Percentiles rank a stretch among this genome's conserved stretches.
Evolutionary conservation across 2,888 invertebrate species (phyloP).

Genomic region (Spisula subtruncata): DNA sequence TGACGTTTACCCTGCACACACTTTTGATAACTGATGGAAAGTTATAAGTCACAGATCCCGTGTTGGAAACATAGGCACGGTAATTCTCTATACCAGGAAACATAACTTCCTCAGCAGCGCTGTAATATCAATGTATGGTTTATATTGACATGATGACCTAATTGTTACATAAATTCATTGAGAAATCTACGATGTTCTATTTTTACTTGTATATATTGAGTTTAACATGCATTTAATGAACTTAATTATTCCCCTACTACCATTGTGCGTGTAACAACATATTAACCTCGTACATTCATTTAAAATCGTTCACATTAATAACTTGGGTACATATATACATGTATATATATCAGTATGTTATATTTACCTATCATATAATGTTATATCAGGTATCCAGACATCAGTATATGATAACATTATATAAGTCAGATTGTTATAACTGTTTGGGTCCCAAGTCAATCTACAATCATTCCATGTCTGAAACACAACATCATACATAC

Average conservation of each 20-base stretch:
- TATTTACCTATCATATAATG: slow-evolving; percentile 76
- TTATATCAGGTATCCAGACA: slow-evolving; percentile 75
- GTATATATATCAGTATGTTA: background rate
- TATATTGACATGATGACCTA: no score
- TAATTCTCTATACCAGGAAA: slow-evolving; percentile 68
- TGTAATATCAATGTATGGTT: slow-evolving; percentile 47
- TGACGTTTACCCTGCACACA: slow-evolving; percentile 74
- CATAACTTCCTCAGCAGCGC: slow-evolving; percentile 68
- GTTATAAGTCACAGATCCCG: slow-evolving; percentile 71
- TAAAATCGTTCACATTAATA: no score
- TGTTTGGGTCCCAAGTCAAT: slow-evolving; percentile 65
- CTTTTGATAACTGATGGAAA: slow-evolving; percentile 73
- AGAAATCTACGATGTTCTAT: no score
- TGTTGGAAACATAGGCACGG: slow-evolving; percentile 64
- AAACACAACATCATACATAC: background rate
- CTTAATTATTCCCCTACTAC: no score
- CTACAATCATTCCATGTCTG: slow-evolving; percentile 75
- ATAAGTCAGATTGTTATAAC: slow-evolving; percentile 65
- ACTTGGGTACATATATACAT: background rate
- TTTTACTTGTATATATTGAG: no score
- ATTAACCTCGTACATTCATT: no score
- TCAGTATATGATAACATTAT: slow-evolving; percentile 56
- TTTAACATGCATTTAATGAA: no score
- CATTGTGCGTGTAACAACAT: no score
- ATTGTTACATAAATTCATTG: no score